Evolutionary conservation across 1,140 invertebrate species (phyloP), one percentile per base, ranked within the genome.

Genomic region (Schmidtea mediterranea): DNA sequence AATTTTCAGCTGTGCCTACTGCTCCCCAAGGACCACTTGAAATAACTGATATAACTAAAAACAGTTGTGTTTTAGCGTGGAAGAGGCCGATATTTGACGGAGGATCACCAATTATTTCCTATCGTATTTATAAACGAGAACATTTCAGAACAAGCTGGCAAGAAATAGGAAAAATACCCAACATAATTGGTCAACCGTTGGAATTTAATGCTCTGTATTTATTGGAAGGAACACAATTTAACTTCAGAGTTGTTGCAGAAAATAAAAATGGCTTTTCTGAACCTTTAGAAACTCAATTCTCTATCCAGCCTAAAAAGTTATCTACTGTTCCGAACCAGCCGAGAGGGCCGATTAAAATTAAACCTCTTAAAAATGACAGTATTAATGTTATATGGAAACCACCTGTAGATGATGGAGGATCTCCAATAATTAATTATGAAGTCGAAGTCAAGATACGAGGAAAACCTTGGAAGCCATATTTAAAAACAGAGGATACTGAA

Each of bases 71-170:
- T 55, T 53, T 67, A 52, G 55, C 32, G 48, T 94, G 87, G 87
- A 76, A 77, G 59, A 79, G 81, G 54, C 86, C 86, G 1, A 72
- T 74, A 8, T 78, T 79, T 58, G 82, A 90, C 64, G 86, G 87
- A 40, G 86, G 86, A 23, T 67, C 82, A 10, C 74, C 72, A 36
- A 71, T 94, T 40, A 86, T 80, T 0, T 80, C 90, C 58, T 94
- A 92, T 60, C 75, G 90, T 36, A 75, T 95, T 2, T 87, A 94
- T 82, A 92, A 90, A 65, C 77, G 83, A 72, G 82, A 90, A 58
- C 70, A 76, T 3, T 50, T 55, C 8, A 43, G 57, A 3, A 65
- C 58, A 52, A 62, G 79, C 83, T 51, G 78, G 83, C 46, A 59
- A 79, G 82, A 36, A 80, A 84, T 38, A 95, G 95, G 69, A 72